Evolutionary conservation across 1,140 invertebrate species (phyloP), one percentile per base, ranked within the genome.

Genomic region (Epicauta chinensis): DNA sequence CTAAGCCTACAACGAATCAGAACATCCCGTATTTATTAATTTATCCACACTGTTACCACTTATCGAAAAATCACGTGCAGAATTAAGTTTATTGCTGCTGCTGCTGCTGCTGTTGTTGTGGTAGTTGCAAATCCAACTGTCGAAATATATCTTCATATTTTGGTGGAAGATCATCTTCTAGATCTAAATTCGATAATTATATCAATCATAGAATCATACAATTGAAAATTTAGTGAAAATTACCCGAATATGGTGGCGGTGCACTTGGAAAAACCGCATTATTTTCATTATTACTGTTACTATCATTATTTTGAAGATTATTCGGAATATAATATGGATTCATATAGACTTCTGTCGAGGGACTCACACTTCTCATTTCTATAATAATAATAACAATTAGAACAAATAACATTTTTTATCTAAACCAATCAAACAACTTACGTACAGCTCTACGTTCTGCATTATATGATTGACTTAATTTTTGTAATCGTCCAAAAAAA

Each of bases 61-160:
- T 16, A 12, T 39, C 7, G 16, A 39, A 16, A 39, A 39, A 39
- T 16, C 14, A 11, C 16, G 14, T 16, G 10, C 37, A 39, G 14
- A 16, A 31, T 44, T 44, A 5, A 23, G 23, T 23, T 23, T n/a
- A n/a, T n/a, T n/a, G n/a, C n/a, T n/a, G n/a, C n/a, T n/a, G n/a
- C 23, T 23, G 41, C 23, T 30, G 32, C n/a, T 11, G 16, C 6
- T 5, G 23, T 16, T 40, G 38, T 4, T 35, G 23, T 3, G 12
- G 43, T 31, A n/a, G n/a, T n/a, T 36, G 17, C 31, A 16, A 34
- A 31, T 16, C 15, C 23, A 7, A n/a, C 5, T 23, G 14, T 38
- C 37, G 36, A 7, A 47, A 29, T 13, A 47, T 38, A 17, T 47
- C 45, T 17, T 47, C 45, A 23, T 47, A 47, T 47, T 47, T 47